phyloP scores from a whole-genome alignment of 2,797 vertebrate genomes.

The Chloroceryle inda region DNA sequence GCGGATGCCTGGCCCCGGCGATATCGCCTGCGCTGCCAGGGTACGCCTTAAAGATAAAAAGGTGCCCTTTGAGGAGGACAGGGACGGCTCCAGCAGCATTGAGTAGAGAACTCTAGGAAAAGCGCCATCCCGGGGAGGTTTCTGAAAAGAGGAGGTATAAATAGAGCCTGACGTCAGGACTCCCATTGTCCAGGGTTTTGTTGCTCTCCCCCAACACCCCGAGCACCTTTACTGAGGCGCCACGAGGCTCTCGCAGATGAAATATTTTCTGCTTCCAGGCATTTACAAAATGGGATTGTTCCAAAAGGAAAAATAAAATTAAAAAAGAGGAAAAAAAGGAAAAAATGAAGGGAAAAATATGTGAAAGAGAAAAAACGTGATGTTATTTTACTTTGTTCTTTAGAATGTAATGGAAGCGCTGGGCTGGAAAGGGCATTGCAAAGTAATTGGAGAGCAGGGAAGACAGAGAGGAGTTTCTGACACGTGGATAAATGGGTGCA shows the following conservation, averaged over 20 bases:
- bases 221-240: background rate
- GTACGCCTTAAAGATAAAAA: conserved; percentile 39
- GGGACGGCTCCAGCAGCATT: conserved; percentile 14
- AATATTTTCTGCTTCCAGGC: conserved; percentile 56
- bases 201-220: background rate
- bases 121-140: background rate
- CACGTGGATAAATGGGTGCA: background rate
- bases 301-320: background rate
- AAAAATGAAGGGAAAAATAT: background rate
- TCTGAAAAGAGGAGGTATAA: conserved; percentile 66
- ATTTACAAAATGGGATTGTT: conserved; percentile 27
- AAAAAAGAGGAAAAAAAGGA: background rate
- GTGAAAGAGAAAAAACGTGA: conserved; percentile 37
- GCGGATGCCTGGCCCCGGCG: conserved; percentile 27
- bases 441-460: conserved; percentile 19
- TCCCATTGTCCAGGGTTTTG: background rate
- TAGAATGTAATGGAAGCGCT: background rate
- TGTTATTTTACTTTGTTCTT: background rate
- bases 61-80: conserved; percentile 16
- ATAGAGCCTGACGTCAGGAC: conserved; percentile 61
- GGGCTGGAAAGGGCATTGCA: background rate
- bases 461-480: background rate
- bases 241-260: background rate
- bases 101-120: conserved; percentile 54
- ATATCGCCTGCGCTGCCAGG: background rate